Conservation (phyloP, 2,113 vertebrate species). For the Tichodroma muraria region DNA sequence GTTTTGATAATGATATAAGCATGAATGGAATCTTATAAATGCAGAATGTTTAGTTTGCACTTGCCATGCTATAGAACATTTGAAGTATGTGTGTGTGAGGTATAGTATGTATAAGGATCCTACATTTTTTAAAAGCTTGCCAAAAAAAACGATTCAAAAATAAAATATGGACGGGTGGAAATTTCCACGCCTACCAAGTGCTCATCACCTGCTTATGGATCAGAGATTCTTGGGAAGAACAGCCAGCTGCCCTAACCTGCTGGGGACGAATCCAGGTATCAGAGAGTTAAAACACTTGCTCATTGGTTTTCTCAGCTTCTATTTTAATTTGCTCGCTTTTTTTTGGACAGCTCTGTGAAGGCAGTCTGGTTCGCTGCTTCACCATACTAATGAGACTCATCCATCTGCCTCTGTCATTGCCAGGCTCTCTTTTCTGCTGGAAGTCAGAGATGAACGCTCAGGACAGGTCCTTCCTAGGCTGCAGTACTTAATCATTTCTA, state of each 20-base stretch:
- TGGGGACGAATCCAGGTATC: slow-evolving; percentile 66
- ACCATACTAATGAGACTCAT: slow-evolving; percentile 88
- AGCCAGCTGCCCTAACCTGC: slow-evolving; percentile 11
- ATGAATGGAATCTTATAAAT: not conserved
- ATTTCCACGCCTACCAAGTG: not conserved
- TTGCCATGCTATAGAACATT: not conserved
- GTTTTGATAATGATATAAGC: not conserved
- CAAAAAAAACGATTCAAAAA: not conserved
- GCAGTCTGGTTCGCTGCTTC: slow-evolving; percentile 82
- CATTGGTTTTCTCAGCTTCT: slow-evolving; percentile 77
- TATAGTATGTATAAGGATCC: not conserved
- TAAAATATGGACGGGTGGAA: not conserved
- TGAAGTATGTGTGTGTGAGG: not conserved
- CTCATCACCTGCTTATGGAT: not conserved
- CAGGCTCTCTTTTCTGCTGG: slow-evolving; percentile 84
- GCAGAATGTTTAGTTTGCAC: not conserved
- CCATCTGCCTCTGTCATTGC: slow-evolving; percentile 87
- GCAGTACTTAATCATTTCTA: slow-evolving; percentile 90
- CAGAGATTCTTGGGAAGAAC: slow-evolving; percentile 8
- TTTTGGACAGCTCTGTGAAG: slow-evolving; percentile 83
- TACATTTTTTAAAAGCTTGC: not conserved
- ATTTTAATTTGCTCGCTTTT: slow-evolving; percentile 80
- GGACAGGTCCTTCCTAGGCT: slow-evolving; percentile 87
- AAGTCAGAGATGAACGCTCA: slow-evolving; percentile 89
- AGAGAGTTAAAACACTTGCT: slow-evolving; percentile 78